Evolutionary conservation across 2,888 invertebrate genomes (phyloP).

Genomic region (Colostygia pectinataria): DNA sequence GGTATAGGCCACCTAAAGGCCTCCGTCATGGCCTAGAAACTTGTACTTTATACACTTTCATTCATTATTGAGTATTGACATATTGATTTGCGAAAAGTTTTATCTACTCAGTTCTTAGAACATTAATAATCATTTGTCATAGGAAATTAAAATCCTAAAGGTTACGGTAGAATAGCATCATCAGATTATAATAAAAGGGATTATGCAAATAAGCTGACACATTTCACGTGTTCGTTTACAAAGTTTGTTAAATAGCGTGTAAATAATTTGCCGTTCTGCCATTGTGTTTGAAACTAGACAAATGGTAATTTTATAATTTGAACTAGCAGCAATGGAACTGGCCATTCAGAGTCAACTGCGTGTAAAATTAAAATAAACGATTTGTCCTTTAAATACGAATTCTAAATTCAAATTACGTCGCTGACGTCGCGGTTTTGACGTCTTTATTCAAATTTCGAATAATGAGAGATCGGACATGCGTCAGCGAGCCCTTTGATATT

Average conservation of each 20-base stretch:
- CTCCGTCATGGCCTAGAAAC: too few relatives aligned
- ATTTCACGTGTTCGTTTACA: slow-evolving; percentile 66
- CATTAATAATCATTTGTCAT: slow-evolving; percentile 35
- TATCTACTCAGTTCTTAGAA: neutral
- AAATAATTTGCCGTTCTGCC: slow-evolving; percentile 54
- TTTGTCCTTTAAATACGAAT: slow-evolving; percentile 65
- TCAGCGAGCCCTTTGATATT: slow-evolving; percentile 65
- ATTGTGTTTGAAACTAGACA: slow-evolving; percentile 63
- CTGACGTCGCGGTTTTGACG: slow-evolving; percentile 72
- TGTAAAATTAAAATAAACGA: slow-evolving; percentile 80
- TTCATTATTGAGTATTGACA: too few relatives aligned
- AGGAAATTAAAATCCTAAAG: slow-evolving; percentile 48
- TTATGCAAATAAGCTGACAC: slow-evolving; percentile 66
- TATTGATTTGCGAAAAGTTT: too few relatives aligned
- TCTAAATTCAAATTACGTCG: slow-evolving; percentile 42
- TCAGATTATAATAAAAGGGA: slow-evolving; percentile 53
- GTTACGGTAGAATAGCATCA: slow-evolving; percentile 48
- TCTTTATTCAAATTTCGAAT: slow-evolving; percentile 75
- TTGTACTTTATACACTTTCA: too few relatives aligned
- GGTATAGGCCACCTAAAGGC: too few relatives aligned
- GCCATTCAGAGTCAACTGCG: slow-evolving; percentile 75
- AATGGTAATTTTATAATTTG: slow-evolving; percentile 69
- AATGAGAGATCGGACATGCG: slow-evolving; percentile 65
- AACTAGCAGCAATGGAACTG: slow-evolving; percentile 53
- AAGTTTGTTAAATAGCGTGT: slow-evolving; percentile 79